These are phyloP conservation scores for Ooceraea biroi DNA, from an alignment of 1,140 invertebrate species.

Conservation along the genomic window DNA sequence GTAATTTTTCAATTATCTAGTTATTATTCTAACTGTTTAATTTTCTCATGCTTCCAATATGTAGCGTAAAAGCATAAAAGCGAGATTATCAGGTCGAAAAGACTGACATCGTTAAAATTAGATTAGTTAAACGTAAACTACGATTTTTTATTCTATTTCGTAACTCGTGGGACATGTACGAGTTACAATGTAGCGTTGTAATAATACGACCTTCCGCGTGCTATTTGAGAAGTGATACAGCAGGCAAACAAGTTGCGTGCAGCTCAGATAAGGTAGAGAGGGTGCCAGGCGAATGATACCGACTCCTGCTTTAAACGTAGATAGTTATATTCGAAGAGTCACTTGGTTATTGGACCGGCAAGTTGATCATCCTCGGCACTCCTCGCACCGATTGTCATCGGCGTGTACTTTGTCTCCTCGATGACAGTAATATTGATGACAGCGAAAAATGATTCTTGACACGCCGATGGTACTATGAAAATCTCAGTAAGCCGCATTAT, in stretches of 20 bases:
- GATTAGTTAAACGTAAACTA: too few species aligned
- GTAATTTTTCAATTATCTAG: neutral
- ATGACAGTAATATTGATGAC: too few species aligned
- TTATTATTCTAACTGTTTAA: too few species aligned
- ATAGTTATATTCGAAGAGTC: neutral
- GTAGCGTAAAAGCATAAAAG: neutral
- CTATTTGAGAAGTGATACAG: conserved; percentile 51
- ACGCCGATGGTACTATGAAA: too few species aligned
- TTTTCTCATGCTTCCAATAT: neutral
- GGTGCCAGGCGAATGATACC: conserved; percentile 5
- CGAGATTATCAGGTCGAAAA: too few species aligned
- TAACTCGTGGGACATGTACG: neutral
- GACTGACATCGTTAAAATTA: too few species aligned
- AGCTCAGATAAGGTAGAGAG: conserved; percentile 23
- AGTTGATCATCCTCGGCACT: conserved; percentile 1
- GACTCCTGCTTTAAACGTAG: conserved; percentile 22
- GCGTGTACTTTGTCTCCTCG: neutral
- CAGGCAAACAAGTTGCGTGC: conserved; percentile 24
- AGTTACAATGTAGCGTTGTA: neutral
- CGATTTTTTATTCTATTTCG: neutral
- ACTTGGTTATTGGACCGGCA: neutral
- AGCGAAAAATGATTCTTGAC: neutral
- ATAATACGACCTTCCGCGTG: conserved; percentile 7
- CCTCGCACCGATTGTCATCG: neutral
- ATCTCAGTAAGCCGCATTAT: too few species aligned